phyloP scores from a whole-genome alignment of 1,140 invertebrate species.

The Drosophila teissieri region DNA sequence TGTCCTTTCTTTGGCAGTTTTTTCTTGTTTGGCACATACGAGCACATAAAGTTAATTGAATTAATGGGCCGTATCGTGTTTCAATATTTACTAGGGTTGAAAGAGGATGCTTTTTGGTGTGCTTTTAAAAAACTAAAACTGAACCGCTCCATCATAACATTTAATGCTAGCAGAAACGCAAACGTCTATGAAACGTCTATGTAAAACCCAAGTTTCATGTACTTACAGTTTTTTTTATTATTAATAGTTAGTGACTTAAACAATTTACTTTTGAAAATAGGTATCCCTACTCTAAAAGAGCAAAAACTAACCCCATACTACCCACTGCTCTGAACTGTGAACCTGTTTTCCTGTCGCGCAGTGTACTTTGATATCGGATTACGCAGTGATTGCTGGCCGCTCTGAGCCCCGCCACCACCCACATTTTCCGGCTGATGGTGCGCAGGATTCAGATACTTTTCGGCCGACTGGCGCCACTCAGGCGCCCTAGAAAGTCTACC shows the following conservation, averaged over 20 bases:
- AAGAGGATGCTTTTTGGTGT: no score
- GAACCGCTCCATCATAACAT: background rate
- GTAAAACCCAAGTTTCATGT: no score
- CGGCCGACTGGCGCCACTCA: conserved; percentile 58
- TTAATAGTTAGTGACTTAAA: no score
- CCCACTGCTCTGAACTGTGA: background rate
- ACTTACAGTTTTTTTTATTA: no score
- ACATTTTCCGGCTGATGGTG: conserved; percentile 43
- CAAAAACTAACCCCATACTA: background rate
- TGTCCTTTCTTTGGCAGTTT: conserved; percentile 5
- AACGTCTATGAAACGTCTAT: no score
- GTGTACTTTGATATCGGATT: conserved; percentile 44
- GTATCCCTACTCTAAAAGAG: no score
- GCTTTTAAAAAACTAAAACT: background rate
- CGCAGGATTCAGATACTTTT: conserved; percentile 60
- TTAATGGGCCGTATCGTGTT: conserved; percentile 65
- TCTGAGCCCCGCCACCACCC: background rate
- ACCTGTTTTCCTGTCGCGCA: conserved; percentile 41
- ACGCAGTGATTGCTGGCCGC: conserved; percentile 34
- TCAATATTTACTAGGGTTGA: conserved; percentile 15
- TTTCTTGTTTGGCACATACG: background rate
- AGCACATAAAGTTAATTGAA: conserved; percentile 65
- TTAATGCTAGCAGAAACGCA: no score
- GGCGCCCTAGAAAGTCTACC: conserved; percentile 51
- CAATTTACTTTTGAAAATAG: background rate